Evolutionary conservation across 1,140 invertebrate species (phyloP), one percentile per base, ranked within the genome.

Genomic region (Bombus sylvicola): DNA sequence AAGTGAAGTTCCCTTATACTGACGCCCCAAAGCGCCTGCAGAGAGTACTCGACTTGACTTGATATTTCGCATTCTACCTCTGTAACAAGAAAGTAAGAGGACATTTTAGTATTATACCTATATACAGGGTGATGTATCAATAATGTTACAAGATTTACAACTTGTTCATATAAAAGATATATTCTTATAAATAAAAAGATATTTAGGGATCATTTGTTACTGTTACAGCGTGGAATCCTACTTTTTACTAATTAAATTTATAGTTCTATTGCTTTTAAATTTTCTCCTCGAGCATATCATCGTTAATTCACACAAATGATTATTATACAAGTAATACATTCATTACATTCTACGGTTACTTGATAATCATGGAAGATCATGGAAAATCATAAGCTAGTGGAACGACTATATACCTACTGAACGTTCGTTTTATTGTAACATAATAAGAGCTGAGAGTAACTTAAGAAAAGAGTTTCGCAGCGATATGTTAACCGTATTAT

Each of bases 21-120:
- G 68, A 97, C 97, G 37, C 97, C 97, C 97, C 97, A 98, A 94
- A 97, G 97, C 74, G 96, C 97, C 64, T 97, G 96, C 68, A 97
- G 94, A 90, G 96, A 97, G 91, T 97, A 98, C 59, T 96, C 95
- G 68, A 97, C 97, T 94, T 97, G 97, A 87, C 97, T 97, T 9
- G 97, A 97, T 75, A 97, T 96, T 79, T 96, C 96, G 94, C 97
- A 97, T 91, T 97, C 96, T 28, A 97, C 96, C 91, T 97, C 97
- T 97, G 96, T 3, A 96, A 96, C 81, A 90, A 69, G 12, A 69
- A 57, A 41, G 41, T 6, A n/a, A n/a, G 12, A 53, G 18, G 28
- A 28, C 22, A 43, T 39, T 68, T 69, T 22, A 53, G 5, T 43
- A 39, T 39, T 15, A 28, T 15, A 28, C 0, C 10, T 72, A n/a